Conservation (phyloP, 2,888 invertebrate species). For the Sinohyriopsis cumingii region DNA sequence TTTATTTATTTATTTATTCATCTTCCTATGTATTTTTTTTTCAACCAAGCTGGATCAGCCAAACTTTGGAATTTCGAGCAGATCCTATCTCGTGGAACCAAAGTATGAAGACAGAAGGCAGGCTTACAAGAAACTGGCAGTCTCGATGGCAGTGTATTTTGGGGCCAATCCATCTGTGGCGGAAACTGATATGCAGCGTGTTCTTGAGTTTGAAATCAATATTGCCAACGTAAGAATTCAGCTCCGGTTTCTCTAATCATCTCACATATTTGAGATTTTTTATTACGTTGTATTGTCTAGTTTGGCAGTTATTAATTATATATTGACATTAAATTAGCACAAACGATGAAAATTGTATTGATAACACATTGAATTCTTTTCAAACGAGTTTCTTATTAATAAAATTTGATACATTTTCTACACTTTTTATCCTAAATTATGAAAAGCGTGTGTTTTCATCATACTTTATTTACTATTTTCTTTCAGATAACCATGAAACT, state of each 20-base stretch:
- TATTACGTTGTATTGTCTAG: no score
- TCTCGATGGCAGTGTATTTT: slow-evolving; percentile 85
- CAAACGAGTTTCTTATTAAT: no score
- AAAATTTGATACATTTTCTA: not conserved
- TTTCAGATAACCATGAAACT: slow-evolving; percentile 80
- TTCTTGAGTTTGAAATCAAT: slow-evolving; percentile 89
- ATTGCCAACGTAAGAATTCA: slow-evolving; percentile 86
- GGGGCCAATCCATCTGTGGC: slow-evolving; percentile 83
- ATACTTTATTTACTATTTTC: not conserved
- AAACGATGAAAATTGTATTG: no score
- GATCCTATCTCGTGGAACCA: slow-evolving; percentile 82
- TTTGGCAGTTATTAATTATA: no score
- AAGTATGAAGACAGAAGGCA: slow-evolving; percentile 77
- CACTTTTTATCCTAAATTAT: not conserved
- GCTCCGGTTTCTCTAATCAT: no score
- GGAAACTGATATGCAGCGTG: slow-evolving; percentile 80
- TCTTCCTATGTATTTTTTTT: not conserved
- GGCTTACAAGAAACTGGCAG: slow-evolving; percentile 90
- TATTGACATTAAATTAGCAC: no score
- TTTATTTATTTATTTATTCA: no score
- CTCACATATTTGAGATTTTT: no score
- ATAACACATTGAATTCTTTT: no score
- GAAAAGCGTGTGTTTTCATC: not conserved
- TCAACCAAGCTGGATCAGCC: slow-evolving; percentile 87
- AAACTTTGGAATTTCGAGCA: slow-evolving; percentile 82